These are phyloP conservation scores for Rallus limicola DNA, from an alignment of 2,113 vertebrate species.

Conservation along the genomic window DNA sequence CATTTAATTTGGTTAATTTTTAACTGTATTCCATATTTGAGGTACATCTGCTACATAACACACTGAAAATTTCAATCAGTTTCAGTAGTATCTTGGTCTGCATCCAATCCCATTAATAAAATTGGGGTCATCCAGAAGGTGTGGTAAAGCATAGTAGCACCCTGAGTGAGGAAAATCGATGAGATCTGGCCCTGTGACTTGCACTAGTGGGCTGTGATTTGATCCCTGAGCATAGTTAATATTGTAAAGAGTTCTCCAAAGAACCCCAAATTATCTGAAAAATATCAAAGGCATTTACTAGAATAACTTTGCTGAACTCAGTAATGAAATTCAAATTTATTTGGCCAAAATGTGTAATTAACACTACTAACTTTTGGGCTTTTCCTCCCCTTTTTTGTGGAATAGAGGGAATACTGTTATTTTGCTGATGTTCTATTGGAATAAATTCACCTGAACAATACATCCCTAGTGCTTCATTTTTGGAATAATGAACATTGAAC, in stretches of 20 bases:
- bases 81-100: neutral
- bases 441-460: constrained; percentile 64
- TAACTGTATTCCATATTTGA: constrained; percentile 39
- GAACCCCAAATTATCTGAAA: neutral
- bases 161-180: neutral
- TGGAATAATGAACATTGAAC: neutral
- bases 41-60: constrained; percentile 28
- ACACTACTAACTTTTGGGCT: constrained; percentile 35
- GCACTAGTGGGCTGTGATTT: constrained; percentile 26
- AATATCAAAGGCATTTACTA: neutral
- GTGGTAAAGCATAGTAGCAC: neutral
- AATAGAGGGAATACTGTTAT: constrained; percentile 21
- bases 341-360: constrained; percentile 45
- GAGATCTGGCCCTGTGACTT: constrained; percentile 10
- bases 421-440: constrained; percentile 63
- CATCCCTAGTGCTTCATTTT: constrained; percentile 50
- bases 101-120: neutral
- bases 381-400: neutral
- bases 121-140: neutral
- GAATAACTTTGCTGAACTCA: neutral
- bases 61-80: constrained; percentile 1
- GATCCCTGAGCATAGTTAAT: constrained; percentile 26
- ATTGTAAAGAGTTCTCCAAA: neutral
- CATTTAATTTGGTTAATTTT: constrained; percentile 24
- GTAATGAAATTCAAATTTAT: neutral